phyloP scores from a whole-genome alignment of 2,888 invertebrate genomes.

The Argyra leucocephala region DNA sequence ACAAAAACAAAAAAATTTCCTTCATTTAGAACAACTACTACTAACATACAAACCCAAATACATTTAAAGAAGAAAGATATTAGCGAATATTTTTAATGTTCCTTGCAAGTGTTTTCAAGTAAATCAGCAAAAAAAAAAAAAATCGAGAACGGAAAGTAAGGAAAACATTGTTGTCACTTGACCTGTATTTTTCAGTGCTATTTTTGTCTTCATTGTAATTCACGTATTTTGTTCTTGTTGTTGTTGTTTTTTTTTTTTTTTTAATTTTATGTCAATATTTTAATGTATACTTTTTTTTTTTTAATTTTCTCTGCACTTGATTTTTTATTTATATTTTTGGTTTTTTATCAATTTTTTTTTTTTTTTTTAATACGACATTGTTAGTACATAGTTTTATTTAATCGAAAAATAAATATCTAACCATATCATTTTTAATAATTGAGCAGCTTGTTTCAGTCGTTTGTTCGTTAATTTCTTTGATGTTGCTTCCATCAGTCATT shows the following conservation, averaged over 20 bases:
- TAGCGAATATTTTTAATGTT: too few species aligned
- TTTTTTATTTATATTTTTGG: not conserved
- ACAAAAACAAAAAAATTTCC: too few species aligned
- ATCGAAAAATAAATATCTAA: too few species aligned
- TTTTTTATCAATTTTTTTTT: not conserved
- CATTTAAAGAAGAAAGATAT: too few species aligned
- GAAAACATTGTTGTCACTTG: not conserved
- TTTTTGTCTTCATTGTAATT: not conserved
- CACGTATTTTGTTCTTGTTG: not conserved
- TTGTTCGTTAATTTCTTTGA: too few species aligned
- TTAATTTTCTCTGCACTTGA: not conserved
- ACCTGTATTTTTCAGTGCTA: conserved; percentile 6
- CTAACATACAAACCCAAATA: too few species aligned
- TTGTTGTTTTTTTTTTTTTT: not conserved
- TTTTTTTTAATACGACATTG: not conserved
- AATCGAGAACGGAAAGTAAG: not conserved
- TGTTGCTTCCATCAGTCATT: too few species aligned
- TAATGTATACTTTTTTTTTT: not conserved
- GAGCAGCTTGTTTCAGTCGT: too few species aligned
- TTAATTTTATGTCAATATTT: not conserved
- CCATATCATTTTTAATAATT: too few species aligned
- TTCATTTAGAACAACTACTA: too few species aligned
- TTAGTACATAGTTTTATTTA: too few species aligned
- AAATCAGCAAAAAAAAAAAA: not conserved
- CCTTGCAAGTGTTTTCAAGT: not conserved